Conservation (phyloP, 1,140 invertebrate genomes). For the Leptestheria dahalacensis region DNA sequence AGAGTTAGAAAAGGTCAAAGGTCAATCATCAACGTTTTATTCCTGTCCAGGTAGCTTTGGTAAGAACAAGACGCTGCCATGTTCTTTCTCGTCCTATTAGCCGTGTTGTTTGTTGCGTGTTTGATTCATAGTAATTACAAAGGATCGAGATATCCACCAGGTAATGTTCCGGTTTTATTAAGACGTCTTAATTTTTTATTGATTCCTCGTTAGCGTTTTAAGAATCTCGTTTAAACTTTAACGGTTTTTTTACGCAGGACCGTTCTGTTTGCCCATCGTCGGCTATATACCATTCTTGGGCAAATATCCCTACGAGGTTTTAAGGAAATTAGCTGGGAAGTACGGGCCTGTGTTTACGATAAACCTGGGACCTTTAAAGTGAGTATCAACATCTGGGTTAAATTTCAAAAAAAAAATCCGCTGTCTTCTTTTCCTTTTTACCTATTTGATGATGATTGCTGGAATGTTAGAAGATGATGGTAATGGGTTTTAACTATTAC, state of each 20-base stretch:
- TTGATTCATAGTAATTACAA: not conserved
- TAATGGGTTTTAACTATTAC: not conserved
- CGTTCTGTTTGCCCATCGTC: not conserved
- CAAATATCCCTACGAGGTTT: not conserved
- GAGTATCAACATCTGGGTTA: too few relatives aligned
- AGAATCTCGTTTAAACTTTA: too few relatives aligned
- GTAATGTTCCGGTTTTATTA: too few relatives aligned
- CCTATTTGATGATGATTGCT: too few relatives aligned
- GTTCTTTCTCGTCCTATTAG: not conserved
- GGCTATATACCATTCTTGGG: conserved; percentile 19
- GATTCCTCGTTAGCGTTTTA: too few relatives aligned
- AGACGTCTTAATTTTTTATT: too few relatives aligned
- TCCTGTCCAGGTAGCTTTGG: too few relatives aligned
- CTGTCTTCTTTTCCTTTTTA: too few relatives aligned
- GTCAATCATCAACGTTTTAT: too few relatives aligned
- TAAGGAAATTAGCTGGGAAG: not conserved
- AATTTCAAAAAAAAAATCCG: too few relatives aligned
- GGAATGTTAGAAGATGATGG: too few relatives aligned
- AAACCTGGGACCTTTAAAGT: not conserved
- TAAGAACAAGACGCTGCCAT: not conserved
- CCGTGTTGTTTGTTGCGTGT: not conserved
- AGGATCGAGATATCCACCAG: not conserved
- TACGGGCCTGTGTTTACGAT: not conserved
- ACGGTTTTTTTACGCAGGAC: not conserved
- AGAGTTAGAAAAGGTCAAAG: too few relatives aligned